Percentiles rank a stretch among this genome's conserved stretches.
Conservation (phyloP, 2,113 vertebrate genomes). For the Datnioides undecimradiatus region DNA sequence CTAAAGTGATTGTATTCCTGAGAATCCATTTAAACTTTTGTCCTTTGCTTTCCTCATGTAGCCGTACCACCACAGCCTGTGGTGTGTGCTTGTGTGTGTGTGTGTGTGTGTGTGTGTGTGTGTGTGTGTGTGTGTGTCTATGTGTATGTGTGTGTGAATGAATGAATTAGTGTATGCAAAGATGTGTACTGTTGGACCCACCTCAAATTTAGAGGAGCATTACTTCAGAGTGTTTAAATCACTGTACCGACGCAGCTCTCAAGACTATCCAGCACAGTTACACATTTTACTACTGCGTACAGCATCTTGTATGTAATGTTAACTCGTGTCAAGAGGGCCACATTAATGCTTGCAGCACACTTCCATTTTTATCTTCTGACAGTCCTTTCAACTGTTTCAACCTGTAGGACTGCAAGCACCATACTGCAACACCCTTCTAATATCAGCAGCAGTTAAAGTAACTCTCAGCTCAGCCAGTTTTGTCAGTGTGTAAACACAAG, state of each 20-base stretch:
- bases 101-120: neutral
- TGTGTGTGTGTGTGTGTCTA: neutral
- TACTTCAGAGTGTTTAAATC: constrained; percentile 28
- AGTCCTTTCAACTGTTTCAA: neutral
- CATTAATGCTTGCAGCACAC: constrained; percentile 27
- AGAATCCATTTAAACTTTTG: constrained; percentile 27
- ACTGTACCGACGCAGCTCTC: constrained; percentile 24
- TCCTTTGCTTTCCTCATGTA: constrained; percentile 36
- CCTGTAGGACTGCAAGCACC: constrained; percentile 22
- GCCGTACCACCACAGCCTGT: constrained; percentile 30
- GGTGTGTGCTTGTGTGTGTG: neutral
- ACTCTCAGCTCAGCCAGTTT: constrained; percentile 28
- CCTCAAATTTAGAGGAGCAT: constrained; percentile 22
- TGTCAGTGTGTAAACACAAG: constrained; percentile 1
- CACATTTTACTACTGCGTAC: constrained; percentile 43
- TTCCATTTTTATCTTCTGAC: constrained; percentile 34
- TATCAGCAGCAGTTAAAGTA: too few relatives aligned
- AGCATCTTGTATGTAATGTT: constrained; percentile 44
- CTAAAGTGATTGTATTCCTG: constrained; percentile 36
- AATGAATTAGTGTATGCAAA: neutral
- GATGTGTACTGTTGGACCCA: neutral
- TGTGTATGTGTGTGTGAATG: neutral
- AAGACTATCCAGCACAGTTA: constrained; percentile 42
- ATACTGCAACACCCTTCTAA: constrained; percentile 6
- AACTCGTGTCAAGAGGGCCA: constrained; percentile 39